Evolutionary conservation across 2,888 invertebrate genomes (phyloP).

Genomic region (Syritta pipiens): DNA sequence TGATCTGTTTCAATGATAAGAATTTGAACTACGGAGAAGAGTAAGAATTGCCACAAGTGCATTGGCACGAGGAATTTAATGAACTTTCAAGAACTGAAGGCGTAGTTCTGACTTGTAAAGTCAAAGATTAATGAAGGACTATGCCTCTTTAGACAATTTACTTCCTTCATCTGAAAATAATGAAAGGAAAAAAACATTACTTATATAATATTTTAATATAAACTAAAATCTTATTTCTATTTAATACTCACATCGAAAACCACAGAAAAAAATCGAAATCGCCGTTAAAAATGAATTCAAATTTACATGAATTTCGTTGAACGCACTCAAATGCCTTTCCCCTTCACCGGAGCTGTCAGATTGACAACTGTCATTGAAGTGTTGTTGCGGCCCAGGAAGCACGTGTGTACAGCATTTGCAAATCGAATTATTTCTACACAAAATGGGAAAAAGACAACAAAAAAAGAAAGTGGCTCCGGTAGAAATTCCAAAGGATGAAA

Average conservation of each 20-base stretch:
- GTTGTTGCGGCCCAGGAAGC: slow-evolving; percentile 34
- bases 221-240: no score
- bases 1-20: neutral
- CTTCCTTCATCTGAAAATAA: no score
- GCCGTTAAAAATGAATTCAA: no score
- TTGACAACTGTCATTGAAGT: slow-evolving; percentile 20
- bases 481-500: slow-evolving; percentile 78
- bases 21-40: neutral
- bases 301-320: neutral
- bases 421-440: neutral
- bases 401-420: slow-evolving; percentile 45
- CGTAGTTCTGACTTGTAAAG: no score
- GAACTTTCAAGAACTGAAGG: no score
- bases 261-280: no score
- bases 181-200: no score
- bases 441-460: slow-evolving; percentile 74
- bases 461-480: slow-evolving; percentile 74
- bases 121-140: no score
- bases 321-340: neutral
- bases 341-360: slow-evolving; percentile 14
- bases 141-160: no score
- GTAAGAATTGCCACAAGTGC: neutral
- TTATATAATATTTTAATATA: no score
- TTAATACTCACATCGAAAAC: no score
- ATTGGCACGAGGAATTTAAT: neutral